These are phyloP conservation scores for Gavialis gangeticus DNA, from an alignment of 2,113 vertebrate genomes.

Conservation along the genomic window DNA sequence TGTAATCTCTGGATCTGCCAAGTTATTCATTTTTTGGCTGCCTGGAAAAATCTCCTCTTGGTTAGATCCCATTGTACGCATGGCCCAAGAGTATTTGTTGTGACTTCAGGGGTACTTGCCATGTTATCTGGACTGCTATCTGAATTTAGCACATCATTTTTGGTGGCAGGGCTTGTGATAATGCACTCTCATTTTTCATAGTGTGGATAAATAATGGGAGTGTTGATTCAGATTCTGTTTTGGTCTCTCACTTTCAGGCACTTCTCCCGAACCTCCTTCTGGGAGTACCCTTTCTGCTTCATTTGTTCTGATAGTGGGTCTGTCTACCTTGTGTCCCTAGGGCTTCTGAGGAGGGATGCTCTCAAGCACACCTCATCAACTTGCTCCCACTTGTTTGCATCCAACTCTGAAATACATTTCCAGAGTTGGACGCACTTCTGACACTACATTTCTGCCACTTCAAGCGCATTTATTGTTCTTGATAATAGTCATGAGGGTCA, in stretches of 20 bases:
- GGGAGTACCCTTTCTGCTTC: too few relatives aligned
- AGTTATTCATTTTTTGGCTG: background rate
- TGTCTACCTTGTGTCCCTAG: too few relatives aligned
- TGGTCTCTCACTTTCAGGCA: background rate
- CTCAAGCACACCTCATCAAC: too few relatives aligned
- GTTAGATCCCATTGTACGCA: background rate
- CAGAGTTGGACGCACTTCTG: too few relatives aligned
- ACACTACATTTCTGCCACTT: too few relatives aligned
- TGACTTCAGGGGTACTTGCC: background rate
- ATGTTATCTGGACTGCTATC: rapidly evolving
- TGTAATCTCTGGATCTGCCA: background rate
- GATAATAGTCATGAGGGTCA: too few relatives aligned
- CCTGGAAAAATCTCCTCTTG: background rate
- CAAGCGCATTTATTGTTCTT: too few relatives aligned
- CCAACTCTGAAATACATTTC: too few relatives aligned
- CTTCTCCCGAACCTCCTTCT: background rate
- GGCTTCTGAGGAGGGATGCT: too few relatives aligned
- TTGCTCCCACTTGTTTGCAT: too few relatives aligned
- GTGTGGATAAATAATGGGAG: background rate
- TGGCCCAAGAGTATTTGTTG: too few relatives aligned
- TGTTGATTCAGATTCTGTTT: background rate
- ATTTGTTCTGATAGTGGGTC: too few relatives aligned
- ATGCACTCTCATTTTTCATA: background rate
- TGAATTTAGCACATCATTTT: background rate
- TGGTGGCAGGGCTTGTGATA: background rate